Conservation (phyloP, 2,888 invertebrate species). For the Strigamia transsilvanica region DNA sequence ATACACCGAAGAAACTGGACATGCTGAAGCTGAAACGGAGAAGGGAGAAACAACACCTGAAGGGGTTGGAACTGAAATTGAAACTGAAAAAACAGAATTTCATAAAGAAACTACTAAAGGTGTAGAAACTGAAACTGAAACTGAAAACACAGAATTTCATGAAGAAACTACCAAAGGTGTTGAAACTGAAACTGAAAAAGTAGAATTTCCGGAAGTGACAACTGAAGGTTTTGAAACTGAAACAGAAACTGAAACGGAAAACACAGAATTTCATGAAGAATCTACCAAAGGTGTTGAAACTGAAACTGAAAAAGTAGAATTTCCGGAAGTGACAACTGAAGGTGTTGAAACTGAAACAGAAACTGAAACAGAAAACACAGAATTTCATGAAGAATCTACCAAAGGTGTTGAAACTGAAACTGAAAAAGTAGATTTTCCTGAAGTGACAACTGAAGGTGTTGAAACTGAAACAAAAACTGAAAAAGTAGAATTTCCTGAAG, state of each 20-base stretch:
- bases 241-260: background rate
- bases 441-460: background rate
- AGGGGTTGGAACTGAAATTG: constrained; percentile 36
- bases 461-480: background rate
- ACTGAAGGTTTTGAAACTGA: background rate
- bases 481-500: background rate
- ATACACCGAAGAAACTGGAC: background rate
- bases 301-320: constrained; percentile 23
- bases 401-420: constrained; percentile 33
- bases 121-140: background rate
- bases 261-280: background rate
- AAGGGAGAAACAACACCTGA: background rate
- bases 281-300: background rate
- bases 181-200: background rate
- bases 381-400: background rate
- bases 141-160: background rate
- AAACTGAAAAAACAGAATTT: constrained; percentile 42
- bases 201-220: background rate
- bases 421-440: background rate
- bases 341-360: background rate
- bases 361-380: background rate
- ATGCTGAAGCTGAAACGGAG: background rate
- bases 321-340: background rate
- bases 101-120: background rate
- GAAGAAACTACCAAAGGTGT: background rate